phyloP scores from a whole-genome alignment of 2,113 vertebrate genomes.

The Callithrix jacchus region DNA sequence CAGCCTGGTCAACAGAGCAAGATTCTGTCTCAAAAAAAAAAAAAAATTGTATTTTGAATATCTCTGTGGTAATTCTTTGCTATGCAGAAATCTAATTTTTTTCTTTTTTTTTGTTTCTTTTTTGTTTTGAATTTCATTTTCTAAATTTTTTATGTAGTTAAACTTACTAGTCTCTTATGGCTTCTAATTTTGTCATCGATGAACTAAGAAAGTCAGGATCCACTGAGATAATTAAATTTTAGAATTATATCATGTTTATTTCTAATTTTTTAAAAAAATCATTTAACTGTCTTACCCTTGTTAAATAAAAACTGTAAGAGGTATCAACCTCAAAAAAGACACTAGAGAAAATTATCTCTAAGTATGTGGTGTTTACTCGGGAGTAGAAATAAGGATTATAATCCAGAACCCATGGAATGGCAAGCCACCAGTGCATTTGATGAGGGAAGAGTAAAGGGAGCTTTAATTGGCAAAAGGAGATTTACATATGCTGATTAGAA shows the following conservation, averaged over 20 bases:
- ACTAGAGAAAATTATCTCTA: not conserved
- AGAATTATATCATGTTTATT: constrained; percentile 27
- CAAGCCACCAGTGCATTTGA: not conserved
- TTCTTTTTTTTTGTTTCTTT: too few relatives aligned
- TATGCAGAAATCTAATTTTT: not conserved
- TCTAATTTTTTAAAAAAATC: not conserved
- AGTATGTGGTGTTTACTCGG: not conserved
- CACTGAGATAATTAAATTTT: constrained; percentile 14
- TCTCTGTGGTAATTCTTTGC: not conserved
- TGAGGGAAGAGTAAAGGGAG: not conserved
- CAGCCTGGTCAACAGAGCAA: too few relatives aligned
- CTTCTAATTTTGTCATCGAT: not conserved
- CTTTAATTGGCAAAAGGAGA: not conserved
- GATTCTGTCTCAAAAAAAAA: too few relatives aligned
- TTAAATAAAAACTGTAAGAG: not conserved
- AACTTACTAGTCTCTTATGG: not conserved
- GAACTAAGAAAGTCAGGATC: not conserved
- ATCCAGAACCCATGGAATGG: not conserved
- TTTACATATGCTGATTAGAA: not conserved
- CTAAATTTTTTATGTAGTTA: not conserved
- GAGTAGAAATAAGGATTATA: not conserved
- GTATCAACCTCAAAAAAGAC: not conserved
- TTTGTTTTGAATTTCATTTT: too few relatives aligned
- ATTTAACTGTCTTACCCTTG: not conserved
- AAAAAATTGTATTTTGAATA: not conserved